These are phyloP conservation scores for Poecilus cupreus DNA, from an alignment of 2,888 invertebrate species.

Conservation along the genomic window DNA sequence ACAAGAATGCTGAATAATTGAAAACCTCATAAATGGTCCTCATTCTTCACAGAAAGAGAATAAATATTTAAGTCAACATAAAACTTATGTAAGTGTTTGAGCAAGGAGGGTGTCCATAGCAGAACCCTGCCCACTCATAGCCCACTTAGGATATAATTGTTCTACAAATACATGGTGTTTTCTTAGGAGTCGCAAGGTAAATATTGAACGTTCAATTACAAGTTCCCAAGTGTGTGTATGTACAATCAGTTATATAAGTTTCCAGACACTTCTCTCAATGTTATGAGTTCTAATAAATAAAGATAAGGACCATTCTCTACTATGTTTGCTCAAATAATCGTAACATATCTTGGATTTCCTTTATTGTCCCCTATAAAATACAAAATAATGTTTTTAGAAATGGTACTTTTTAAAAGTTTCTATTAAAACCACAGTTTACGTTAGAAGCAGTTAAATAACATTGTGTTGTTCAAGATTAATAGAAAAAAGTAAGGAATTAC, in stretches of 20 bases:
- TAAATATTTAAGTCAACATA: neutral
- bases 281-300: slow-evolving; percentile 41
- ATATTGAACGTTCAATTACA: slow-evolving; percentile 53
- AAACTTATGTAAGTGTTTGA: neutral
- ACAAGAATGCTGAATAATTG: neutral
- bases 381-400: neutral
- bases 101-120: neutral
- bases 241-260: slow-evolving; percentile 11
- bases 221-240: neutral
- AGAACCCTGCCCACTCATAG: neutral
- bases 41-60: neutral
- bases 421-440: too few species aligned
- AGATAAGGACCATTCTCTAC: neutral
- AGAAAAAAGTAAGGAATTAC: neutral
- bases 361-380: neutral
- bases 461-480: neutral
- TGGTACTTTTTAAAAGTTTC: neutral
- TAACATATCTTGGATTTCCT: neutral
- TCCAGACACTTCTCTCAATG: slow-evolving; percentile 24
- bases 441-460: neutral
- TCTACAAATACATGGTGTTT: slow-evolving; percentile 44
- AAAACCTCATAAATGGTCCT: neutral
- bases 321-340: slow-evolving; percentile 34
- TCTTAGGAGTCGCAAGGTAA: slow-evolving; percentile 25
- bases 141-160: slow-evolving; percentile 48